These are phyloP conservation scores for Numenius phaeopus DNA, from an alignment of 2,797 vertebrate genomes.

Conservation along the genomic window DNA sequence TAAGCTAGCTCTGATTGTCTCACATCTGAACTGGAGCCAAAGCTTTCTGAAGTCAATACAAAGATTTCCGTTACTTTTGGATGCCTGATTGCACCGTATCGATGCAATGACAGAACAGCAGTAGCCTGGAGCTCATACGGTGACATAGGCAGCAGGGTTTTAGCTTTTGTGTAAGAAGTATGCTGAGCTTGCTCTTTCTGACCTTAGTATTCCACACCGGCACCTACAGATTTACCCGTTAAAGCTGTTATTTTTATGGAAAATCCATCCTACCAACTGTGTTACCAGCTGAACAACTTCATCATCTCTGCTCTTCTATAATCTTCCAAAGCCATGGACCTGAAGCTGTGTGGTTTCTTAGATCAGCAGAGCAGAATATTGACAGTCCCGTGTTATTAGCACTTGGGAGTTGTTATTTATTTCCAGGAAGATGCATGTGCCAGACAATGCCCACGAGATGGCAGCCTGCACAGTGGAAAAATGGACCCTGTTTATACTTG, in stretches of 20 bases:
- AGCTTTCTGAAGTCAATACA: neutral
- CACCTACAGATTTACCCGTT: neutral
- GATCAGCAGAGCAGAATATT: neutral
- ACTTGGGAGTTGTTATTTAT: fast-evolving
- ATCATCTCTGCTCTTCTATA: neutral
- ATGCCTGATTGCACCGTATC: neutral
- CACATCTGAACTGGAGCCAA: neutral
- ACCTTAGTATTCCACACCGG: neutral
- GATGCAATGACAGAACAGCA: neutral
- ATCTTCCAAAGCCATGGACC: neutral
- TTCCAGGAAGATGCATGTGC: neutral
- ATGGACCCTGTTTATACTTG: neutral
- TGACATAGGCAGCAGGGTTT: neutral
- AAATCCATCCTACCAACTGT: neutral
- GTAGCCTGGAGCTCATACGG: neutral
- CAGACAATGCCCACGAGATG: constrained; percentile 43
- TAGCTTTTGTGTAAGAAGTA: neutral
- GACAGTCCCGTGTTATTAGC: fast-evolving
- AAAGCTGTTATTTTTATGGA: neutral
- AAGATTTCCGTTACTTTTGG: neutral
- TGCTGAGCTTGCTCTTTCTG: neutral
- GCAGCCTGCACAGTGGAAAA: constrained; percentile 10
- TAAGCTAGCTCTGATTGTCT: neutral
- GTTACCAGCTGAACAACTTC: neutral
- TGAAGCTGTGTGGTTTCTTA: neutral